phyloP scores from a whole-genome alignment of 2,797 vertebrate genomes.

The Xiphophorus birchmanni region DNA sequence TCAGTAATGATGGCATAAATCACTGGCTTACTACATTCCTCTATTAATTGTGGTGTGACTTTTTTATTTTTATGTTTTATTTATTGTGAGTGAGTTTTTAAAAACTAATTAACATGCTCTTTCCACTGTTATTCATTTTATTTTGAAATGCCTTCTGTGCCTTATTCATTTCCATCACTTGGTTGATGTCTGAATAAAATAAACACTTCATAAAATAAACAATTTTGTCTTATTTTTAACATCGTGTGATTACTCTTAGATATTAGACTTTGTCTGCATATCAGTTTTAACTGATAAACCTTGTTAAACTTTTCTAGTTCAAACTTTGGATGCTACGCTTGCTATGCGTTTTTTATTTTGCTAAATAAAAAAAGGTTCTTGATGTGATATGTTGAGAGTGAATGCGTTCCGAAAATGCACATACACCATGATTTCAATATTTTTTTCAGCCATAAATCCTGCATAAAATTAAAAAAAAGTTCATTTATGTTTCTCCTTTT shows the following conservation, averaged over 20 bases:
- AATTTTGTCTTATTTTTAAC: too few species aligned
- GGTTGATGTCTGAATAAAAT: conserved; percentile 58
- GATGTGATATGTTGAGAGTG: not conserved
- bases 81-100: conserved; percentile 39
- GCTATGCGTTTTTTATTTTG: too few species aligned
- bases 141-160: conserved; percentile 6
- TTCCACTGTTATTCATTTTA: not conserved
- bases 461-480: too few species aligned
- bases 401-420: not conserved
- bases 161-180: not conserved
- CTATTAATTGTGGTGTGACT: conserved; percentile 42
- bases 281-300: not conserved
- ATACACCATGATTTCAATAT: too few species aligned
- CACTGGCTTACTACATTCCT: conserved; percentile 46
- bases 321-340: not conserved
- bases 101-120: conserved; percentile 30
- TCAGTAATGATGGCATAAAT: conserved; percentile 34
- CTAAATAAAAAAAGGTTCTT: too few species aligned
- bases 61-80: conserved; percentile 29
- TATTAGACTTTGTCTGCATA: not conserved
- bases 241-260: not conserved
- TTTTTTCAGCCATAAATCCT: not conserved
- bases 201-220: conserved; percentile 54
- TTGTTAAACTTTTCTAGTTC: not conserved
- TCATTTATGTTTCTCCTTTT: not conserved